Conservation (phyloP, 2,113 vertebrate genomes). For the Phalacrocorax pelagicus region DNA sequence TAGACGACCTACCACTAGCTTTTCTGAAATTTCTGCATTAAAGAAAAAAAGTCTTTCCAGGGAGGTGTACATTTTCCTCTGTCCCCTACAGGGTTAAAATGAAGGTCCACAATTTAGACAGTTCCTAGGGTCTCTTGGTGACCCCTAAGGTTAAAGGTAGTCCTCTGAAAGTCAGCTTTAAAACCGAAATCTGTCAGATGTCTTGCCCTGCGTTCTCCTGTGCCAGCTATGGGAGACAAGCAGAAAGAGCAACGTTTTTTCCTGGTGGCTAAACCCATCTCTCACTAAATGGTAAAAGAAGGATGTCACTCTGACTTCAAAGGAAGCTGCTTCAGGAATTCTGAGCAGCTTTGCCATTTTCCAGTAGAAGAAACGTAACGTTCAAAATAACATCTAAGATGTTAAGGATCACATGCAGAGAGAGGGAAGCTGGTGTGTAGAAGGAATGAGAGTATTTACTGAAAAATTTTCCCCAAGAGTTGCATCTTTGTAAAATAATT, state of each 20-base stretch:
- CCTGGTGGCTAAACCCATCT: not conserved
- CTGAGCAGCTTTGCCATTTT: not conserved
- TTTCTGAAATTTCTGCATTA: not conserved
- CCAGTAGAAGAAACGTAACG: not conserved
- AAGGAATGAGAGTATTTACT: not conserved
- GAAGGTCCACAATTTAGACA: not conserved
- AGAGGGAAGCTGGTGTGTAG: not conserved
- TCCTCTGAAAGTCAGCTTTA: not conserved
- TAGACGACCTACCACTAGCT: not conserved
- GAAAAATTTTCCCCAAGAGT: not conserved
- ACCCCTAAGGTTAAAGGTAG: not conserved
- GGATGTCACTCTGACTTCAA: not conserved
- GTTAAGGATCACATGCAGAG: not conserved
- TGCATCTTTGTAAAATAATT: not conserved
- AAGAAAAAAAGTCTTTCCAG: not conserved
- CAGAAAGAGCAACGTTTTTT: not conserved
- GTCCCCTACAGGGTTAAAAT: not conserved
- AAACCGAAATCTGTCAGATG: not conserved
- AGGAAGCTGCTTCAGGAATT: not conserved
- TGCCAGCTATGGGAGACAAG: not conserved
- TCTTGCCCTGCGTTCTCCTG: not conserved
- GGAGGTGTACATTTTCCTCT: not conserved
- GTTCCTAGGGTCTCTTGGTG: not conserved
- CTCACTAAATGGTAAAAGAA: not conserved
- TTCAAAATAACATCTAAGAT: not conserved